These are phyloP conservation scores for Gobius niger DNA, from an alignment of 2,113 vertebrate species.

Conservation along the genomic window DNA sequence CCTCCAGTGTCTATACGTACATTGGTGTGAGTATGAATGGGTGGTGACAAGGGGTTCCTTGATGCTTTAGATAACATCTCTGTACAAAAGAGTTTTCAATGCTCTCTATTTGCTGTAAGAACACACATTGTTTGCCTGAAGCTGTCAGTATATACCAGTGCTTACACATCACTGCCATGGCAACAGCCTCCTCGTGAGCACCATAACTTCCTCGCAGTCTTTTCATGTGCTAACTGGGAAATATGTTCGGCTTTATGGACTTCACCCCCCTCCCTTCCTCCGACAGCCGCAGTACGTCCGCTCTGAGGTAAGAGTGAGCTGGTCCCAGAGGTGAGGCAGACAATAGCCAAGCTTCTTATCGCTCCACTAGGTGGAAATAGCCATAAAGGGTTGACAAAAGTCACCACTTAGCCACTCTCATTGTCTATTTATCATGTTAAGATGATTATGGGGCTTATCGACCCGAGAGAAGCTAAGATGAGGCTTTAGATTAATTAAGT, in stretches of 20 bases:
- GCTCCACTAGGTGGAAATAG: constrained; percentile 52
- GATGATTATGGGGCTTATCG: constrained; percentile 66
- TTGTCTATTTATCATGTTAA: constrained; percentile 68
- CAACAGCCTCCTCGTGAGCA: constrained; percentile 13
- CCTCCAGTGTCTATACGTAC: no score
- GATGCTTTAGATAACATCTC: no score
- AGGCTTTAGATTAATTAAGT: constrained; percentile 45
- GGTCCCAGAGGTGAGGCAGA: constrained; percentile 45
- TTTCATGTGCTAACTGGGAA: constrained; percentile 58
- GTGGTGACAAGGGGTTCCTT: no score
- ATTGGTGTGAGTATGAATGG: no score
- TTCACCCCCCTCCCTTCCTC: constrained; percentile 31
- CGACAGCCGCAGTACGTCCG: constrained; percentile 33
- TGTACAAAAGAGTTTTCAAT: not conserved
- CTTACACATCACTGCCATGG: constrained; percentile 5
- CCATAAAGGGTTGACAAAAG: constrained; percentile 66
- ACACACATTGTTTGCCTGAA: not conserved
- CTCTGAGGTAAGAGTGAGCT: constrained; percentile 28
- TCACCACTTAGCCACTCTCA: constrained; percentile 61
- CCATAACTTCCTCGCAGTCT: constrained; percentile 28
- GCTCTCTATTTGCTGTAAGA: not conserved
- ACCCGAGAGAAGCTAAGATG: constrained; percentile 43
- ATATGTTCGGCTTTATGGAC: constrained; percentile 50
- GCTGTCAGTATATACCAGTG: not conserved
- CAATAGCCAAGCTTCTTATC: constrained; percentile 58